Conservation (phyloP, 2,888 invertebrate genomes). For the Leucania comma region DNA sequence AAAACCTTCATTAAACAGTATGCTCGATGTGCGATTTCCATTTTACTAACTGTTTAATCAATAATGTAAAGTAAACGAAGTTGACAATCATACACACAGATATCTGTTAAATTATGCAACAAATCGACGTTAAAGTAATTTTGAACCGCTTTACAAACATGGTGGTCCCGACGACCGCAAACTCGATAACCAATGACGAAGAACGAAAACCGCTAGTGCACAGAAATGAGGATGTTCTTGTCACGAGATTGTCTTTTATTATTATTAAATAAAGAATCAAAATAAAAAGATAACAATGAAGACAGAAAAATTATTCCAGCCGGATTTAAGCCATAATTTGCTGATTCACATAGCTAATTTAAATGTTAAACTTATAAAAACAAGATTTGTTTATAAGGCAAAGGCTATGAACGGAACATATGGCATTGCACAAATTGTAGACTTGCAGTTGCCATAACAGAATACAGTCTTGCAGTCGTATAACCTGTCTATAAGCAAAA, state of each 20-base stretch:
- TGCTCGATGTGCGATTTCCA: constrained; percentile 6
- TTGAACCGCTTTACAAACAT: constrained; percentile 69
- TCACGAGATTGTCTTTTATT: constrained; percentile 44
- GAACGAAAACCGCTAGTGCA: constrained; percentile 73
- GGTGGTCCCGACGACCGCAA: constrained; percentile 74
- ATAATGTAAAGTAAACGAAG: constrained; percentile 26
- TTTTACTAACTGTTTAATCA: constrained; percentile 14
- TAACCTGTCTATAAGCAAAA: constrained; percentile 61
- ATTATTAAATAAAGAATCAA: constrained; percentile 28
- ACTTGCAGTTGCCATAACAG: constrained; percentile 55
- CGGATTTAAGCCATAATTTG: constrained; percentile 13
- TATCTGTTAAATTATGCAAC: constrained; percentile 63
- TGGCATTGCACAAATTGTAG: constrained; percentile 49
- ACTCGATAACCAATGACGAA: constrained; percentile 74
- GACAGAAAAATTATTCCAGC: constrained; percentile 15
- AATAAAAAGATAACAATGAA: constrained; percentile 13
- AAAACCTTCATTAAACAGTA: constrained; percentile 24
- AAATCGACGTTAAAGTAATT: constrained; percentile 68
- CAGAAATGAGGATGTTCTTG: constrained; percentile 54
- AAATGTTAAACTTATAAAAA: constrained; percentile 53
- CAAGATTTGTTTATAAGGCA: constrained; percentile 58
- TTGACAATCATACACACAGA: constrained; percentile 38
- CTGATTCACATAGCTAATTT: constrained; percentile 18
- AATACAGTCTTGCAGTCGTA: constrained; percentile 41
- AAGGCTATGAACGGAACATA: constrained; percentile 39